A percentile compares a stretch with the other conserved stretches of the same genome.
These are phyloP conservation scores for Xenopus laevis DNA, from an alignment of 2,113 vertebrate genomes.

Conservation along the genomic window DNA sequence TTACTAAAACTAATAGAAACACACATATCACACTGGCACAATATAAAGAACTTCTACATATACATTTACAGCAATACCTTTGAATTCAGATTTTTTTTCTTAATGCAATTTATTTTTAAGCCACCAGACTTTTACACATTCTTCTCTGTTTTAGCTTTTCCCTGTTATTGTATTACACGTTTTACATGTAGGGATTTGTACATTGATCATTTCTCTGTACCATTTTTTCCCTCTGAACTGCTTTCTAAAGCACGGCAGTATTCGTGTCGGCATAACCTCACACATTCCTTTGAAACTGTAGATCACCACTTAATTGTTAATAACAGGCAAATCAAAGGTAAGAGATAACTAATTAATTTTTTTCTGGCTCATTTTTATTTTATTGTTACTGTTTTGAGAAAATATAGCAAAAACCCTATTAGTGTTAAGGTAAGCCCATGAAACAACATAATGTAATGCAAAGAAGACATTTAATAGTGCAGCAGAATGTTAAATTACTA, in stretches of 20 bases:
- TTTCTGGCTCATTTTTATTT: conserved; percentile 72
- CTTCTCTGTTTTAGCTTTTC: background rate
- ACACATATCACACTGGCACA: too few species aligned
- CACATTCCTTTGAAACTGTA: conserved; percentile 55
- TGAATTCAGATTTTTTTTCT: too few species aligned
- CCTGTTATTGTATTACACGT: background rate
- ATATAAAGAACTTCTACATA: too few species aligned
- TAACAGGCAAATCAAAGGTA: conserved; percentile 80
- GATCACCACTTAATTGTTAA: conserved; percentile 69
- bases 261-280: conserved; percentile 55
- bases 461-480: conserved; percentile 84
- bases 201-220: conserved; percentile 50
- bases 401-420: conserved; percentile 83
- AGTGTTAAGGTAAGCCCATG: conserved; percentile 82
- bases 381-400: conserved; percentile 80
- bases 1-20: too few species aligned
- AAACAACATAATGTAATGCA: conserved; percentile 84
- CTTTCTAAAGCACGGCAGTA: conserved; percentile 45
- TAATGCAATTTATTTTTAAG: too few species aligned
- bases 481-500: conserved; percentile 83
- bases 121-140: background rate
- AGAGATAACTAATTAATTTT: conserved; percentile 80
- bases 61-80: too few species aligned
- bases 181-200: background rate
- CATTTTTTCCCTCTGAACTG: conserved; percentile 46